Evolutionary conservation across 2,113 vertebrate species (phyloP).

Genomic region (Heterotis niloticus): DNA sequence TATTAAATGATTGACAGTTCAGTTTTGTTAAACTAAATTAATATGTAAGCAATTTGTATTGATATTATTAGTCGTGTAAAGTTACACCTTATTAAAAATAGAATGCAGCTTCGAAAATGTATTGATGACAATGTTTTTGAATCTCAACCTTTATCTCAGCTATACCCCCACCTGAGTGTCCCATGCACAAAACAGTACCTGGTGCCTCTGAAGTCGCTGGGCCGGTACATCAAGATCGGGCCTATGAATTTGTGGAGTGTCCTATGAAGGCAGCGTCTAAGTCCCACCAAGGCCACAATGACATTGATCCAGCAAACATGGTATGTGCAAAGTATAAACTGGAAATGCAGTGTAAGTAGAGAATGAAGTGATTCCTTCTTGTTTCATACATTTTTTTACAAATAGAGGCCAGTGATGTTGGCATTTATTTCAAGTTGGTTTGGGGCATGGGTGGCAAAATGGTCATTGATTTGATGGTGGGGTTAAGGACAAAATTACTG

Average conservation of each 20-base stretch:
- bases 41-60: too few relatives aligned
- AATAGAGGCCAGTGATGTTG: too few relatives aligned
- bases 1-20: too few relatives aligned
- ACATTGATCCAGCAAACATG: constrained; percentile 79
- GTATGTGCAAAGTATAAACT: constrained; percentile 48
- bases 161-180: constrained; percentile 58
- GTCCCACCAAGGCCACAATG: constrained; percentile 42
- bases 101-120: too few relatives aligned
- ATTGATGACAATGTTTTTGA: background rate
- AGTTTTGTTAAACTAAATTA: too few relatives aligned
- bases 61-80: too few relatives aligned
- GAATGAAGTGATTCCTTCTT: background rate
- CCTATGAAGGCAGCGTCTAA: constrained; percentile 65
- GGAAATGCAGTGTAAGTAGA: background rate
- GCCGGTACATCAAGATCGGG: constrained; percentile 78
- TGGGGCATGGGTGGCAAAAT: too few relatives aligned
- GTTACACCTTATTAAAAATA: too few relatives aligned
- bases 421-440: too few relatives aligned
- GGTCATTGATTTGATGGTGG: too few relatives aligned
- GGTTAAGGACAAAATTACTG: too few relatives aligned
- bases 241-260: constrained; percentile 80
- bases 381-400: background rate
- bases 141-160: constrained; percentile 22
- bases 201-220: constrained; percentile 36
- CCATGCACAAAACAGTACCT: constrained; percentile 50